Evolutionary conservation across 2,113 vertebrate genomes (phyloP), one percentile per base, ranked within the genome.

Genomic region (Colinus virginianus): DNA sequence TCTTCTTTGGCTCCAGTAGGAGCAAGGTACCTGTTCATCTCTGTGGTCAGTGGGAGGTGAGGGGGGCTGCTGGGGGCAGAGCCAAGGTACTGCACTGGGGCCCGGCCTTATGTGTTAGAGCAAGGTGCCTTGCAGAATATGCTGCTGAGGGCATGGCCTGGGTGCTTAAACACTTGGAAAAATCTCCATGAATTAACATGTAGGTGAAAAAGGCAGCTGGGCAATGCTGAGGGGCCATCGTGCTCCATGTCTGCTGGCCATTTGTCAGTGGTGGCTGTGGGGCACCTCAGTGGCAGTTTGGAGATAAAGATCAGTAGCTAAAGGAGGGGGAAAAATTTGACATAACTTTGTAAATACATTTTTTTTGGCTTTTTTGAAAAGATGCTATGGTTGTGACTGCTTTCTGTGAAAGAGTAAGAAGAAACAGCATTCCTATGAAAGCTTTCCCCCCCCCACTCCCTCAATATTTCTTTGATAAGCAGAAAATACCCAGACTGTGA

Each of bases 31-130:
- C 28, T 84, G 75, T 12, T 40, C 6, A 74, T 5, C 55, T 66
- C 83, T 88, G 30, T 16, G 10, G 1, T 67, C 30, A 25, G 26
- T 36, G 74, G 55, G 58, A 45, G 42, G 11, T 19, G 63, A 83
- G 23, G 40, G 42, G 78, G 48, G 30, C 14, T 20, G 5, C 17
- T 59, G 32, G 22, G 14, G 11, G 55, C 30, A 63, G 66, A 15
- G 4, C 2, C 23, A 0, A 5, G 22, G 6, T 19, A 78, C 17
- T 34, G 30, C 4, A 0, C 48, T 42, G 36, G 38, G 51, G 20
- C 56, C 26, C 4, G 0, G 0, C 30, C 45, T 66, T 49, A 3
- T 49, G 79, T 83, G 48, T 30, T n/a, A 86, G 79, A 56, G 28
- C 0, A 1, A 49, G 22, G 48, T 43, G 38, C 30, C 36, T 63